Conservation (phyloP, 2,113 vertebrate genomes). For the Hemiprocne comata region DNA sequence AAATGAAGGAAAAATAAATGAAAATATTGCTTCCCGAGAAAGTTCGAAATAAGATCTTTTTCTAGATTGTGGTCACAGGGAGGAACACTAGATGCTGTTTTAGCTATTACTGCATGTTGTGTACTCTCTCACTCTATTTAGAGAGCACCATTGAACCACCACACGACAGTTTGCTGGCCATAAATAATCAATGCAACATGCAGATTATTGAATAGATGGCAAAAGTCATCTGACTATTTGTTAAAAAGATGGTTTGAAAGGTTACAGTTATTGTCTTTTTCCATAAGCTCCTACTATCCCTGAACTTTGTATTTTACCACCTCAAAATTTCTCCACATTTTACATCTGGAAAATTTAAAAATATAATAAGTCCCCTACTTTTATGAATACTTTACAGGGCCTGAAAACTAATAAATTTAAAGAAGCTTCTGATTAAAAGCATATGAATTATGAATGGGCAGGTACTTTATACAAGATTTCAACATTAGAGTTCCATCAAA, state of each 20-base stretch:
- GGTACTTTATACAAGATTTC: not conserved
- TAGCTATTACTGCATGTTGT: slow-evolving; percentile 16
- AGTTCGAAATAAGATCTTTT: not conserved
- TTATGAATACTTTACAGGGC: not conserved
- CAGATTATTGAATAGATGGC: slow-evolving; percentile 62
- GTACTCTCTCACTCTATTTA: slow-evolving; percentile 72
- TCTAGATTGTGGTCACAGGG: not conserved
- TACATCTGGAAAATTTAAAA: not conserved
- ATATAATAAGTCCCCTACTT: not conserved
- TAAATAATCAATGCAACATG: slow-evolving; percentile 86
- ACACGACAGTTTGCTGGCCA: slow-evolving; percentile 78
- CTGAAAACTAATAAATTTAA: not conserved
- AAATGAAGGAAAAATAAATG: not conserved
- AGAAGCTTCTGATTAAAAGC: not conserved
- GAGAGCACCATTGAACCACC: slow-evolving; percentile 72
- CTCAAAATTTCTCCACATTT: not conserved
- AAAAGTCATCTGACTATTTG: slow-evolving; percentile 38
- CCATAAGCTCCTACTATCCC: not conserved
- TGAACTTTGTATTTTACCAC: not conserved
- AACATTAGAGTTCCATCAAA: not conserved
- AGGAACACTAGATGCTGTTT: slow-evolving; percentile 5
- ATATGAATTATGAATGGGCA: not conserved
- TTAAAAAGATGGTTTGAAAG: not conserved
- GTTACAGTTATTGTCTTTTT: not conserved
- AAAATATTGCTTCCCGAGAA: not conserved